Base-by-base conservation (phyloP, 2,797 vertebrate genomes). In the Allobates femoralis region DNA sequence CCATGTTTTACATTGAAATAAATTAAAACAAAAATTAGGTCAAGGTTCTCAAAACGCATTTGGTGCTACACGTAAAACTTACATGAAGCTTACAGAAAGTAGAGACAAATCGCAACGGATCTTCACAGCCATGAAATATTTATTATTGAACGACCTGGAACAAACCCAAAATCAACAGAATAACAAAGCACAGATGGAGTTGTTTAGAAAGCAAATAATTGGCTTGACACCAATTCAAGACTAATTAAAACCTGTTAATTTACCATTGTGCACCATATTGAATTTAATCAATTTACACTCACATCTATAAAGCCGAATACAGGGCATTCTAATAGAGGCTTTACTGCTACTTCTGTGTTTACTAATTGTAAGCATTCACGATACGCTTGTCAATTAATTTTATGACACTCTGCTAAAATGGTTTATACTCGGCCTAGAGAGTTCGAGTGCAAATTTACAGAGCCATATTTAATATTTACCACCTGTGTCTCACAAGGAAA, bases 211-310 rank as follows among this genome's bases (percentile, higher is more conserved):
- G 83, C 83, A 88, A 85, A 76, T 88, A 76, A 85, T 85, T 88
- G 87, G 83, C 87, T 81, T 81, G 83, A 88, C 83, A 88, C 87
- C 83, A 88, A 88, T 85, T 81, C 86, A 90, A 90, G 91, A 90
- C 90, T 92, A 89, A 90, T 89, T 91, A 91, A 88, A 93, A 92
- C 80, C 76, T 90, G 90, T 88, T 90, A 74, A 87, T 85, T 91
- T 88, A 90, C 86, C 89, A 93, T 92, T 92, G 92, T 89, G 87
- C 78, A 91, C 88, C 84, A 86, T 86, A 77, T 83, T 86, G 89
- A 86, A 90, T 55, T 76, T 90, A 90, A 92, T 90, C 85, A 91
- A 89, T 85, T 93, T 91, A 87, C 89, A 91, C 81, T 90, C 89
- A 91, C 89, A 90, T 79, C 88, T 87, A 90, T 86, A 88, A 92